Percentiles rank a stretch among this genome's conserved stretches.
Evolutionary conservation across 2,888 invertebrate genomes (phyloP).

Genomic region (Chrysomela aeneicollis): DNA sequence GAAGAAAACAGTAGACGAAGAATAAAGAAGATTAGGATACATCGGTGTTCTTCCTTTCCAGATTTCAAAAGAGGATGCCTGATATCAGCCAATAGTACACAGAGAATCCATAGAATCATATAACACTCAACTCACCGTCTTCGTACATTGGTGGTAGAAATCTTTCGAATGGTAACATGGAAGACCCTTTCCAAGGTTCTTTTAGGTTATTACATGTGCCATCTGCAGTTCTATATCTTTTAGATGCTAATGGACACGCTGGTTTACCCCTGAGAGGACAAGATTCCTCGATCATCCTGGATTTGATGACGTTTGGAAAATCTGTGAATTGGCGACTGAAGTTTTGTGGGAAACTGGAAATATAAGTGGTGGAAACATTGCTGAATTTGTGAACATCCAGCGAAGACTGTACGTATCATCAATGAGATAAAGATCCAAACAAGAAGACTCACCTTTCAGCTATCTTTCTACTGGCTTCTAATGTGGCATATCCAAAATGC

Average conservation of each 20-base stretch:
- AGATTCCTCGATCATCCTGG: conserved; percentile 51
- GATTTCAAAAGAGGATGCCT: no score
- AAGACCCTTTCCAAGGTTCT: conserved; percentile 81
- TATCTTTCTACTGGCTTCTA: conserved; percentile 71
- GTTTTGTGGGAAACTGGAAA: conserved; percentile 46
- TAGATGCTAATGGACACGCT: conserved; percentile 74
- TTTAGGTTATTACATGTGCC: conserved; percentile 89
- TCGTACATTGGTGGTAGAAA: conserved; percentile 83
- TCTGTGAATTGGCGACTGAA: conserved; percentile 43
- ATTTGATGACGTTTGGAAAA: conserved; percentile 41
- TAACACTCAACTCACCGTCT: conserved; percentile 68
- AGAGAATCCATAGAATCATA: no score
- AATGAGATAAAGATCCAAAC: neutral
- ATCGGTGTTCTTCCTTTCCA: no score
- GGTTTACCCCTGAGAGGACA: conserved; percentile 75
- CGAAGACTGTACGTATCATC: neutral
- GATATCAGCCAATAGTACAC: no score
- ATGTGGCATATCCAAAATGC: conserved; percentile 73
- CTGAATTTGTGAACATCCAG: no score
- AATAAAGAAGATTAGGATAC: no score
- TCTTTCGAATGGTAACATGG: conserved; percentile 82
- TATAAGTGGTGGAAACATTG: neutral
- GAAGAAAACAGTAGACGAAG: no score
- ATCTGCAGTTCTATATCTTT: conserved; percentile 82
- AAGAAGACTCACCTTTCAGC: conserved; percentile 63